These are phyloP conservation scores for Reticulitermes speratus DNA, from an alignment of 1,140 invertebrate species.

Conservation along the genomic window DNA sequence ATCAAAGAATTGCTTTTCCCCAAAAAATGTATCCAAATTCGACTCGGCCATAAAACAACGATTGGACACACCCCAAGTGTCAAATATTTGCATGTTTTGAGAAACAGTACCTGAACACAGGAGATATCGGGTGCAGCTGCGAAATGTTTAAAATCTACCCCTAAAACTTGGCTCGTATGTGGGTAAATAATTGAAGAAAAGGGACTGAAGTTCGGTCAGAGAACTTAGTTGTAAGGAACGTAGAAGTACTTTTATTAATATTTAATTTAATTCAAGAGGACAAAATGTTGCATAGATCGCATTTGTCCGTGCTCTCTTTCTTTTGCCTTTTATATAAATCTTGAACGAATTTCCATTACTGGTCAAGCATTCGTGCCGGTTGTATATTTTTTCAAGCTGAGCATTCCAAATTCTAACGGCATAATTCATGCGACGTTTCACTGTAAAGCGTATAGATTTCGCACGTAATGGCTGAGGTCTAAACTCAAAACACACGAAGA, in stretches of 20 bases:
- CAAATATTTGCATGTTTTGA: conserved; percentile 28
- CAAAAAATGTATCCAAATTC: neutral
- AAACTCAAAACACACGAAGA: no score
- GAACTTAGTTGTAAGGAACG: neutral
- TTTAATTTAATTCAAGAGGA: neutral
- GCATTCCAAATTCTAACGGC: neutral
- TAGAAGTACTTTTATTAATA: neutral
- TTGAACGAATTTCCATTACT: neutral
- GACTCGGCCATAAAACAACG: conserved; percentile 31
- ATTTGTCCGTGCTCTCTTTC: neutral
- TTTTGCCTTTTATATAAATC: neutral
- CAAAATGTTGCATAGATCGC: neutral
- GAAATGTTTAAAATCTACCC: neutral
- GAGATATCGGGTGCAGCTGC: neutral
- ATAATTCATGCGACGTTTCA: neutral
- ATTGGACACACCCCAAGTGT: neutral
- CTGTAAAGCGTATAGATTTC: neutral
- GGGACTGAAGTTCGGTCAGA: neutral
- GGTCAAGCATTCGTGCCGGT: neutral
- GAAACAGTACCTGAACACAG: neutral
- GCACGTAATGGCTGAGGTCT: neutral
- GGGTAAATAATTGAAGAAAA: neutral
- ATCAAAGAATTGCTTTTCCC: neutral
- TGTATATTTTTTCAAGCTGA: neutral
- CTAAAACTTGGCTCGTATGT: neutral